Conservation (phyloP, 1,140 invertebrate genomes). For the Oscheius sp. region DNA sequence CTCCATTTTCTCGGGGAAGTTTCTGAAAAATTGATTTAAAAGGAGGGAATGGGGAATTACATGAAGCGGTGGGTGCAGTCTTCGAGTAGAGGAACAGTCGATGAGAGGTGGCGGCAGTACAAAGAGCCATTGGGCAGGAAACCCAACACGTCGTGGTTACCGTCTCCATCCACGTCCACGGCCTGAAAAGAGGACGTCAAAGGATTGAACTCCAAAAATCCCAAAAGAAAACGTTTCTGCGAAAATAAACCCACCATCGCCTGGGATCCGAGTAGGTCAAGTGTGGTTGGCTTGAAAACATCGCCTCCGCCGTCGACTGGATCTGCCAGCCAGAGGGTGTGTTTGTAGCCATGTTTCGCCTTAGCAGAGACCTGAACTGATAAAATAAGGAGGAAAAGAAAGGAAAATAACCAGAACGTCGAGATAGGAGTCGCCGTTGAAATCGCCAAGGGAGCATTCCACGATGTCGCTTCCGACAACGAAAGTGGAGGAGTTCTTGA, state of each 20-base stretch:
- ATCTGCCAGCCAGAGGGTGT: conserved; percentile 11
- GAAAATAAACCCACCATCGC: conserved; percentile 8
- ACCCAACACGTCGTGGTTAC: conserved; percentile 50
- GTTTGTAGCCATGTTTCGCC: conserved; percentile 4
- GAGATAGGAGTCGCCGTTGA: conserved; percentile 52
- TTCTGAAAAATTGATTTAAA: neutral
- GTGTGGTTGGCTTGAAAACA: too few relatives aligned
- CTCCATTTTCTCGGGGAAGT: neutral
- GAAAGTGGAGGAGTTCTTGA: conserved; percentile 8
- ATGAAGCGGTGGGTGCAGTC: neutral
- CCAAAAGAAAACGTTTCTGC: too few relatives aligned
- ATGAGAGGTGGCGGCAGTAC: neutral
- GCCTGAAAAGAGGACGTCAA: conserved; percentile 31
- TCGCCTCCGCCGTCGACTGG: neutral
- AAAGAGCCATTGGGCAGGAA: conserved; percentile 36
- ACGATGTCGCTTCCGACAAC: neutral
- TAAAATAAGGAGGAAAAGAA: neutral
- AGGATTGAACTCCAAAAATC: too few relatives aligned
- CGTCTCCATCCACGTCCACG: conserved; percentile 54
- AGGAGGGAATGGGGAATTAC: neutral
- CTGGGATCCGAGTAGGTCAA: conserved; percentile 6
- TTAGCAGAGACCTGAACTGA: neutral
- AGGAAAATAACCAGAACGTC: conserved; percentile 47
- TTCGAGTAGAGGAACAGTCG: neutral
- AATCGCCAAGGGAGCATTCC: conserved; percentile 53